phyloP scores from a whole-genome alignment of 64 coral and sea anemone species.

The Montipora cactus region DNA sequence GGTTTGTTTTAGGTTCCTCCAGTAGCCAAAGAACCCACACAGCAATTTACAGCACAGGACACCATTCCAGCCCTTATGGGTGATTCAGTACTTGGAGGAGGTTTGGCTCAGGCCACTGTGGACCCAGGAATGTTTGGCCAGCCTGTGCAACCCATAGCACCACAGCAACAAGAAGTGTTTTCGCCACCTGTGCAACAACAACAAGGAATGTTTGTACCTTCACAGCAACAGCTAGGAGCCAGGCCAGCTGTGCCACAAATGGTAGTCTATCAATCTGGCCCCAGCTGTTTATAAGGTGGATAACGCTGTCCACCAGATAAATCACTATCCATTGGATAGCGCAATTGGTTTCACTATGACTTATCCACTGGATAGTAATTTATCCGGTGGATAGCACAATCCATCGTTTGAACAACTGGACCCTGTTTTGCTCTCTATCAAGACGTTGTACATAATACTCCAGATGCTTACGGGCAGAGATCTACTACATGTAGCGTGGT shows the following conservation, averaged over 20 bases:
- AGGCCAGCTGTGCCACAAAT: constrained; percentile 11
- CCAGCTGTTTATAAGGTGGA: neutral
- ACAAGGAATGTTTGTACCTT: constrained; percentile 24
- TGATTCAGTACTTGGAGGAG: neutral
- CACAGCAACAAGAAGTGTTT: constrained; percentile 24
- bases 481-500: too few species aligned
- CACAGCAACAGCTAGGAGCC: neutral
- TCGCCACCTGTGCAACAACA: neutral
- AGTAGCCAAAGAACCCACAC: neutral
- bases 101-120: neutral
- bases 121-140: constrained; percentile 37
- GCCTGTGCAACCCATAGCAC: neutral
- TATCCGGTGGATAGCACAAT: too few species aligned
- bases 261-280: neutral
- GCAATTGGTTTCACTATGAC: too few species aligned
- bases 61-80: constrained; percentile 25
- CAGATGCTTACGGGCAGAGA: too few species aligned
- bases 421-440: too few species aligned
- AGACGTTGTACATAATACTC: too few species aligned
- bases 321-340: too few species aligned
- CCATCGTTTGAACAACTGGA: too few species aligned
- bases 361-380: too few species aligned
- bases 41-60: neutral
- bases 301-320: too few species aligned
- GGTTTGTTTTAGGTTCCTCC: neutral